Conservation (phyloP, 2,888 invertebrate genomes). For the Lochmaea capreae region DNA sequence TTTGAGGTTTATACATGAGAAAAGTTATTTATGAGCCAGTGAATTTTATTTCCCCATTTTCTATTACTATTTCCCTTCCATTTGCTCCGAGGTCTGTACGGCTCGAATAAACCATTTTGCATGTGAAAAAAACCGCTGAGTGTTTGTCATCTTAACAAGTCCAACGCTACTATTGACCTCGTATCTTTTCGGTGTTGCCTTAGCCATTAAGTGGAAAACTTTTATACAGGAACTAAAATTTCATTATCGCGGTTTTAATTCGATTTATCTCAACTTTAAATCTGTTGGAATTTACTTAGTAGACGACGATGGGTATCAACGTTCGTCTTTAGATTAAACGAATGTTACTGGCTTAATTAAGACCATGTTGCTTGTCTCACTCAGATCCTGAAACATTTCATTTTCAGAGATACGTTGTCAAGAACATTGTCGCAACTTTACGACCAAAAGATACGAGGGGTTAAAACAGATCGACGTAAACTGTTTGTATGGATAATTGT, state of each 20-base stretch:
- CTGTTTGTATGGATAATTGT: no score
- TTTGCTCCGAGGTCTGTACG: constrained; percentile 1
- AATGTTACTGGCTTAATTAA: background rate
- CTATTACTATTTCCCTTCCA: constrained; percentile 10
- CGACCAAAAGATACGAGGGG: no score
- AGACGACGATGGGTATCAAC: background rate
- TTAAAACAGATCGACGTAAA: no score
- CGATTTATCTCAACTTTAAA: background rate
- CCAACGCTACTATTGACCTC: constrained; percentile 10
- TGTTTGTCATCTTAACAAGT: constrained; percentile 12
- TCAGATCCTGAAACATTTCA: constrained; percentile 4
- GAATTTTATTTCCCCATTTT: constrained; percentile 17
- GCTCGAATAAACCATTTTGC: constrained; percentile 4
- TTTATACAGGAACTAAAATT: background rate
- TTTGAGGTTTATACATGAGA: background rate
- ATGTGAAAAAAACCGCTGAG: constrained; percentile 16
- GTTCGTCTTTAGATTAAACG: background rate
- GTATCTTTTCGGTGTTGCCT: background rate
- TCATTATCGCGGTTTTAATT: background rate
- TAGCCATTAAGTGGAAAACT: background rate
- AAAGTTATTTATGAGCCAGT: background rate
- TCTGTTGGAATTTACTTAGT: background rate
- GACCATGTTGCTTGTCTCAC: background rate
- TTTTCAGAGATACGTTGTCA: background rate
- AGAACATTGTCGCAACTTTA: background rate